Base-by-base conservation (phyloP, 2,113 vertebrate species). In the Eleginops maclovinus region DNA sequence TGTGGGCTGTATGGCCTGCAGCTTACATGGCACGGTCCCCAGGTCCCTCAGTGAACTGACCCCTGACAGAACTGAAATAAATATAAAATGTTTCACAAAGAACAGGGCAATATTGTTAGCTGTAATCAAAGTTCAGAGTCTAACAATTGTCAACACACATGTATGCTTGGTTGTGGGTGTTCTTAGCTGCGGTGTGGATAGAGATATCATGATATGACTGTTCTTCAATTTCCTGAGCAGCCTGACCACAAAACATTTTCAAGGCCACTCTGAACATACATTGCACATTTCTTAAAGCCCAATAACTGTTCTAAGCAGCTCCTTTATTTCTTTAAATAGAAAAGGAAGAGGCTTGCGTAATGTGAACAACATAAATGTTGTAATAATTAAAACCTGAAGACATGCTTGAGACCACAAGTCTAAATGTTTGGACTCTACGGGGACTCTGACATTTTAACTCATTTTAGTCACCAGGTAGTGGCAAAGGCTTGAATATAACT, bases 181-280 rank as follows among this genome's bases (percentile, higher is more conserved):
- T 70, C 13, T 40, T 60, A 63, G 60, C n/a, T 87, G 77, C 56
- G 80, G 75, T 55, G 51, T 50, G 61, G 63, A 50, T 71, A 9
- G n/a, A 54, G 67, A 50, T 61, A 22, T 60, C 41, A 64, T 44
- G 16, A 53, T 24, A 28, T 26, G 63, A 70, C 44, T 76, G 56
- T 55, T 66, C 31, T 63, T 73, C 28, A 66, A 74, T 69, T 77
- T 72, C 40, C 47, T 60, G 6, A 40, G 21, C 40, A 50, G 19
- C 12, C 22, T 31, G 31, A 75, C 81, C 62, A 15, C 73, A 2
- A 61, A 81, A 66, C 44, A 31, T 68, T 40, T 75, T 59, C 17
- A 58, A 56, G 31, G 56, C 46, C 50, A 36, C 14, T 61, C 9
- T 46, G 12, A 56, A 61, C 28, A 63, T 49, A 24, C 36, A 69